A percentile compares a stretch with the other conserved stretches of the same genome.
These are phyloP conservation scores for Eupithecia subumbrata DNA, from an alignment of 2,888 invertebrate species.

Conservation along the genomic window DNA sequence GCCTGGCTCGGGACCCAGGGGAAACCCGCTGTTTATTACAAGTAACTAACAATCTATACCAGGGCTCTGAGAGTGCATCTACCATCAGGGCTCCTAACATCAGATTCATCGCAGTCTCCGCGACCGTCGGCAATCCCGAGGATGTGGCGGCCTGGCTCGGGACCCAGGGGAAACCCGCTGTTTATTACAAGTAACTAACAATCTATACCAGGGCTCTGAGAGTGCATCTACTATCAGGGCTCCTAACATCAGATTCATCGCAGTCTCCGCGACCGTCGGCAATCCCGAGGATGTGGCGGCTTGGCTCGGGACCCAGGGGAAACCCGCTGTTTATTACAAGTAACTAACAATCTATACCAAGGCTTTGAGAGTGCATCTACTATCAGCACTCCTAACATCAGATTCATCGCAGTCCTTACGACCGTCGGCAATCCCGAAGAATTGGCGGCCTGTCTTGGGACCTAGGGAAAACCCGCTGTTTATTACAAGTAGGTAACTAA, in stretches of 20 bases:
- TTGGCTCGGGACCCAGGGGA: constrained; percentile 85
- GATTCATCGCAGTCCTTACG: constrained; percentile 91
- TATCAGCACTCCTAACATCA: constrained; percentile 62
- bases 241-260: constrained; percentile 86
- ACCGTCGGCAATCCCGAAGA: constrained; percentile 91
- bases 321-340: constrained; percentile 82
- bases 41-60: constrained; percentile 54
- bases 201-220: constrained; percentile 15
- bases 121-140: constrained; percentile 90
- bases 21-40: constrained; percentile 79
- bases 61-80: constrained; percentile 40
- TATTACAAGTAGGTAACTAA: constrained; percentile 74
- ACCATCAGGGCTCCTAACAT: constrained; percentile 61
- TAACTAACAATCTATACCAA: no score
- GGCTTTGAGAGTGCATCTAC: constrained; percentile 25
- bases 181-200: constrained; percentile 71
- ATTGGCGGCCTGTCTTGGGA: constrained; percentile 88
- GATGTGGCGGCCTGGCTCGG: constrained; percentile 90
- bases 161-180: constrained; percentile 71
- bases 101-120: constrained; percentile 90
- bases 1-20: constrained; percentile 85
- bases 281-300: constrained; percentile 90
- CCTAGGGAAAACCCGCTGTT: constrained; percentile 72
- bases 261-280: constrained; percentile 91
- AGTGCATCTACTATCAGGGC: constrained; percentile 34